Conservation (phyloP, 30 jellyfish, hydroid and myxozoan species). For the Chironex yamaguchii region DNA sequence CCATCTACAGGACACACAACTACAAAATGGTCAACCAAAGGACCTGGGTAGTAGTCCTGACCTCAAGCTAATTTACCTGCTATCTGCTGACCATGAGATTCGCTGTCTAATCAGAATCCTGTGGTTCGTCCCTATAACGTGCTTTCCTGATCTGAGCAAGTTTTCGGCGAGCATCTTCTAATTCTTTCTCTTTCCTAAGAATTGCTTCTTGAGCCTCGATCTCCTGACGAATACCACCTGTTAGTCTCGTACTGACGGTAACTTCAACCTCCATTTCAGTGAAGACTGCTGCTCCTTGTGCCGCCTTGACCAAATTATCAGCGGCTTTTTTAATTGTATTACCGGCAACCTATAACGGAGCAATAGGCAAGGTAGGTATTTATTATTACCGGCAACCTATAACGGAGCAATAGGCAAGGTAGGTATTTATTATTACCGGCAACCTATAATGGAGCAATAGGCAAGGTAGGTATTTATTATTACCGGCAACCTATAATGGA, state of each 20-base stretch:
- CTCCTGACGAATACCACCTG: conserved; percentile 95
- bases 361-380: too few relatives aligned
- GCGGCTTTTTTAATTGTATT: conserved; percentile 98
- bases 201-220: conserved; percentile 97
- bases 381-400: conserved; percentile 98
- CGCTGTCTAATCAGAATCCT: conserved; percentile 5
- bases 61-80: too few relatives aligned
- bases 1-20: too few relatives aligned
- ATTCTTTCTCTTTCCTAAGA: conserved; percentile 86
- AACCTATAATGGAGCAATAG: conserved; percentile 58
- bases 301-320: conserved; percentile 94
- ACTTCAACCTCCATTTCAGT: conserved; percentile 92
- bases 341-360: conserved; percentile 91
- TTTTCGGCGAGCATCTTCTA: conserved; percentile 90
- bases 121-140: conserved; percentile 88
- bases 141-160: conserved; percentile 87
- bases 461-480: too few relatives aligned
- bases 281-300: conserved; percentile 98
- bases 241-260: conserved; percentile 75
- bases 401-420: not conserved
- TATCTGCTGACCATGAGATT: too few relatives aligned
- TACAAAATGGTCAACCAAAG: too few relatives aligned
- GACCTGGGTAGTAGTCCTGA: too few relatives aligned
- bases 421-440: conserved; percentile 99
- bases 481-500: conserved; percentile 93